phyloP scores from a whole-genome alignment of 2,797 vertebrate genomes.

The Botia almorhae region DNA sequence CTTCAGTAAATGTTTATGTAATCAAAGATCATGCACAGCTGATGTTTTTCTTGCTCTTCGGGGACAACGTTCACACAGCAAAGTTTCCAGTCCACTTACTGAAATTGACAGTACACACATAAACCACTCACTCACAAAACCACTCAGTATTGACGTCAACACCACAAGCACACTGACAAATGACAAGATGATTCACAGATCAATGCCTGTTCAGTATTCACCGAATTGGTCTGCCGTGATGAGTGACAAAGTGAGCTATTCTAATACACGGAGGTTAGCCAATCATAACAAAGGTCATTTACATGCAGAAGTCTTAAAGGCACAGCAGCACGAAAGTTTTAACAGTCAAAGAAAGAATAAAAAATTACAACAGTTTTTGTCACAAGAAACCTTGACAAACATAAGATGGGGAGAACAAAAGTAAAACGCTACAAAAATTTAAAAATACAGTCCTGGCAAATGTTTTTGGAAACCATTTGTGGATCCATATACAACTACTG shows the following conservation, averaged over 20 bases:
- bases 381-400: neutral
- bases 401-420: neutral
- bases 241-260: neutral
- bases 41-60: too few species aligned
- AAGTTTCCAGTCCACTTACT: neutral
- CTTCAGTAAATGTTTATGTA: constrained; percentile 19
- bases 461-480: neutral
- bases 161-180: neutral
- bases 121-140: neutral
- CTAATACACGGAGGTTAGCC: neutral
- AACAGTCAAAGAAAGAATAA: neutral
- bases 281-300: neutral
- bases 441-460: neutral
- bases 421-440: neutral
- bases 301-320: neutral
- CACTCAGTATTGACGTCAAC: neutral
- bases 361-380: neutral
- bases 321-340: neutral
- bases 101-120: neutral
- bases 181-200: neutral
- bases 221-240: neutral
- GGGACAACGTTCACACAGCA: neutral
- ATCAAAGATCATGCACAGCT: neutral
- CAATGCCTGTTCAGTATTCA: neutral
- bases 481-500: neutral